A percentile compares a stretch with the other conserved stretches of the same genome.
phyloP scores from a whole-genome alignment of 2,888 invertebrate species.

The Zygothrica quintamaculata region DNA sequence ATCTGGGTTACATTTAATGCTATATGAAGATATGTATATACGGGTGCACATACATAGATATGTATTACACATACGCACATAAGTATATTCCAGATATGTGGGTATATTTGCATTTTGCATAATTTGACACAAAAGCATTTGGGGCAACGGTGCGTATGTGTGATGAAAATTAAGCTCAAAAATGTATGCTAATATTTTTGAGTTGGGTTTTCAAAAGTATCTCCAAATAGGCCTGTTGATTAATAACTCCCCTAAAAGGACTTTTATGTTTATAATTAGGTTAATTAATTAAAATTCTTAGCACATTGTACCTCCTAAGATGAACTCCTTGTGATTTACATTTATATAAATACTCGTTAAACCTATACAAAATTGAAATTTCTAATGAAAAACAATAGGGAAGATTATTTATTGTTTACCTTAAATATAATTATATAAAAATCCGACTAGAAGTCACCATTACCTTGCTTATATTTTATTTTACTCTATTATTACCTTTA shows the following conservation, averaged over 20 bases:
- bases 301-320: constrained; percentile 11
- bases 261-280: constrained; percentile 50
- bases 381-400: too few relatives aligned
- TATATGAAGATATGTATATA: too few relatives aligned
- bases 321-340: too few relatives aligned
- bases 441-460: too few relatives aligned
- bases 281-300: constrained; percentile 35
- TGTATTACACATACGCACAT: constrained; percentile 1
- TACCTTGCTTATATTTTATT: too few relatives aligned
- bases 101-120: constrained; percentile 46
- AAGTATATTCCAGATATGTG: background rate
- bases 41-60: background rate
- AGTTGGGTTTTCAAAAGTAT: constrained; percentile 1
- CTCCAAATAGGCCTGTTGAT: constrained; percentile 27
- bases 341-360: too few relatives aligned
- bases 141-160: constrained; percentile 56
- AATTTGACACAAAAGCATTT: constrained; percentile 38
- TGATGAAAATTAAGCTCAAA: constrained; percentile 47
- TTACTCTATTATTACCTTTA: too few relatives aligned
- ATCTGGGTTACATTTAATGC: constrained; percentile 8
- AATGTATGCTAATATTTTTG: constrained; percentile 37
- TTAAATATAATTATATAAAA: too few relatives aligned
- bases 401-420: too few relatives aligned
- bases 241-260: constrained; percentile 38
- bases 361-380: too few relatives aligned